Base-by-base conservation (phyloP, 2,888 invertebrate species). In the Andrena praecox region DNA sequence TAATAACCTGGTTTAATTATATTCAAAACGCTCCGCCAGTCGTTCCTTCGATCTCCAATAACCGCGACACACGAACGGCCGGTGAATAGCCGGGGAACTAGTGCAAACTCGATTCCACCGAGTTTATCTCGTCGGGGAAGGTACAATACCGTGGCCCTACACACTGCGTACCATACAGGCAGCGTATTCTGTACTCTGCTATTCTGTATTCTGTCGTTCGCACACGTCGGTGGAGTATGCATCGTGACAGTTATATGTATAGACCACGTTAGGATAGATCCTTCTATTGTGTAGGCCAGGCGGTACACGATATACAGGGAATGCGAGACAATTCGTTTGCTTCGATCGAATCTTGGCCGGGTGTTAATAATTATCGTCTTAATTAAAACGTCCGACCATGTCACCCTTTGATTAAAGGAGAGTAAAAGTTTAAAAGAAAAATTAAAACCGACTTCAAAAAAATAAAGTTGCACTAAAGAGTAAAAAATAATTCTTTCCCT, bases 11-110 rank as follows among this genome's bases (percentile, higher is more conserved):
- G 52, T 89, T 90, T 90, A 90, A 91, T 91, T 90, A 89, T 91
- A 91, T 88, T 89, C 82, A 85, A 87, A 87, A 80, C 77, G 74
- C 67, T 24, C 59, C 35, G 54, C 78, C 54, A 35, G 77, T 77
- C 80, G 76, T 84, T 88, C 60, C 71, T 87, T 88, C 88, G 86
- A 90, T 89, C 87, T 91, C 85, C 91, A 87, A 91, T 91, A 91
- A 90, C 89, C 87, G 82, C 64, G 50, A 50, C 63, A 63, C 67
- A 70, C 54, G 52, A 56, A 69, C 85, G 80, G 70, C 80, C 79
- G 82, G 77, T 72, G 77, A 89, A 89, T 89, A 81, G 59, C 69
- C 48, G 59, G 59, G 79, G 84, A 91, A 91, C 90, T 91, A 84
- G 90, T 73, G 85, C 91, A 90, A 91, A 91, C 91, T 91, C 86